phyloP scores from a whole-genome alignment of 2,113 vertebrate species.

The Protomyctophum bolini region DNA sequence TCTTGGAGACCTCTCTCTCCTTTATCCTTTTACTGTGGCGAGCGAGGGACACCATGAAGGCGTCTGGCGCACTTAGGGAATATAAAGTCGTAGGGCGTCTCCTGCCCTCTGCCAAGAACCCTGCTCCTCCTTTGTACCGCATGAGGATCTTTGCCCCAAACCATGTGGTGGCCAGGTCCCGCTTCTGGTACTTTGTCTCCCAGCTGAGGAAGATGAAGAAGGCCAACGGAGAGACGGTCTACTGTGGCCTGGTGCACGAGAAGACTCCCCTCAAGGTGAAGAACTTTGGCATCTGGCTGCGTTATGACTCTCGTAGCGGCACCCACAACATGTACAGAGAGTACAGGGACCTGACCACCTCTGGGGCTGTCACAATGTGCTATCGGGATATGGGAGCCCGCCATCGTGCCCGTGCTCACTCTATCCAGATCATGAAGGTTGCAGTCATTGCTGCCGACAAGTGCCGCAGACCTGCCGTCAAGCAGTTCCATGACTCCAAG shows the following conservation, averaged over 20 bases:
- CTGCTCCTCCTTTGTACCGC: conserved; percentile 89
- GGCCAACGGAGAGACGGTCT: conserved; percentile 94
- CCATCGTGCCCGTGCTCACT: conserved; percentile 92
- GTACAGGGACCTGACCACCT: conserved; percentile 95
- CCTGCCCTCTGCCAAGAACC: conserved; percentile 91
- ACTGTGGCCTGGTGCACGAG: conserved; percentile 97
- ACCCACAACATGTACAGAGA: conserved; percentile 99
- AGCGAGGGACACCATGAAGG: conserved; percentile 87
- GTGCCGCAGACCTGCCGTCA: conserved; percentile 94
- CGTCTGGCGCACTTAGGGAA: conserved; percentile 93
- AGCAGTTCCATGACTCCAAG: conserved; percentile 99
- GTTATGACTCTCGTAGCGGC: conserved; percentile 96
- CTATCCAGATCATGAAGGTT: conserved; percentile 98
- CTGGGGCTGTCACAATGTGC: conserved; percentile 96
- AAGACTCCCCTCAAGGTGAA: conserved; percentile 93
- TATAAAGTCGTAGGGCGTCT: conserved; percentile 97
- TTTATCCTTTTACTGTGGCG: conserved; percentile 76
- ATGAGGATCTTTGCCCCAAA: conserved; percentile 98
- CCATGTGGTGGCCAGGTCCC: conserved; percentile 95
- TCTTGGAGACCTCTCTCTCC: no score
- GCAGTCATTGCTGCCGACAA: conserved; percentile 95
- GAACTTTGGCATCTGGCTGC: conserved; percentile 98
- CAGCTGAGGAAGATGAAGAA: conserved; percentile 99
- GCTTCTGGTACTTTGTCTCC: conserved; percentile 99
- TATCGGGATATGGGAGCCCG: conserved; percentile 97